These are phyloP conservation scores for Saccostrea cuccullata DNA, from an alignment of 1,140 invertebrate species.

Conservation along the genomic window DNA sequence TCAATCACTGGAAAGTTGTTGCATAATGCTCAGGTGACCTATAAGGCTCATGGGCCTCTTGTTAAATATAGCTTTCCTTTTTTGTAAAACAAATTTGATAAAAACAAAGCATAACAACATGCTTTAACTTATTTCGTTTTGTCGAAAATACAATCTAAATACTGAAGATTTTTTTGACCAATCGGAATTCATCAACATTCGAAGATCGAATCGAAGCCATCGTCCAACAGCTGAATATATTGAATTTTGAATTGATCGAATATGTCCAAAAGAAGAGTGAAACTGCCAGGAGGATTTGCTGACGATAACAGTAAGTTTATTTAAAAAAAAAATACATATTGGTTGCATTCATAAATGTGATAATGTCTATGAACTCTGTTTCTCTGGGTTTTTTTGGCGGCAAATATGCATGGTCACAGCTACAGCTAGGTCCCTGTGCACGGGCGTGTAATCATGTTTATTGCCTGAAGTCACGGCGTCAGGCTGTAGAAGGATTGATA, in stretches of 20 bases:
- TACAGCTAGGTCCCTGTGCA: too few species aligned
- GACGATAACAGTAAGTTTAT: slow-evolving; percentile 17
- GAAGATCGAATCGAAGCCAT: neutral
- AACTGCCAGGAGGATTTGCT: neutral
- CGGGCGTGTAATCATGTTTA: too few species aligned
- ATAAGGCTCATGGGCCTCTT: too few species aligned
- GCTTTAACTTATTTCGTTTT: slow-evolving; percentile 3
- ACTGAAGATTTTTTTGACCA: neutral
- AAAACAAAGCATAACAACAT: neutral
- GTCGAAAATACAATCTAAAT: neutral
- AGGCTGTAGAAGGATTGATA: too few species aligned
- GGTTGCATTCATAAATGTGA: neutral
- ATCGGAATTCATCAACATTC: neutral
- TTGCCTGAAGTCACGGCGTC: too few species aligned
- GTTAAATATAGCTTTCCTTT: neutral
- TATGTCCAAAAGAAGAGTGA: neutral
- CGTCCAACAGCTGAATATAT: too few species aligned
- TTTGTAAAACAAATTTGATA: neutral
- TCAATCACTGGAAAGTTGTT: too few species aligned
- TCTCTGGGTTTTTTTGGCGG: too few species aligned
- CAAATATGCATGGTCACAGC: too few species aligned
- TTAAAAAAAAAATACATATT: neutral
- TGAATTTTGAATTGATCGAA: neutral
- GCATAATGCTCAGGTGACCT: too few species aligned
- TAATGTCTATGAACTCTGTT: too few species aligned